These are phyloP conservation scores for Poeciliopsis infans DNA, from an alignment of 2,797 vertebrate genomes.

Conservation along the genomic window DNA sequence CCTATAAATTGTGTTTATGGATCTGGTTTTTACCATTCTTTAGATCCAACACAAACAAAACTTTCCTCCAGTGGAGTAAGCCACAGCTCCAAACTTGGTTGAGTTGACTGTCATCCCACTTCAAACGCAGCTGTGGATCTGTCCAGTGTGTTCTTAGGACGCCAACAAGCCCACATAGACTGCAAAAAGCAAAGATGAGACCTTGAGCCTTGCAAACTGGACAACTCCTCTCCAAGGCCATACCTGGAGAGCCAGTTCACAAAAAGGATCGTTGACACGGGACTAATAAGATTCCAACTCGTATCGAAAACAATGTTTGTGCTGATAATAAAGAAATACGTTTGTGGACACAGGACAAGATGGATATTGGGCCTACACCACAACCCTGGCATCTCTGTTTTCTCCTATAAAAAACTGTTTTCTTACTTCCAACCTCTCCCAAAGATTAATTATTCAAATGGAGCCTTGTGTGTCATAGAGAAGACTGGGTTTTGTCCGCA, in stretches of 20 bases:
- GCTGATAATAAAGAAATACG: not conserved
- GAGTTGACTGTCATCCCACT: not conserved
- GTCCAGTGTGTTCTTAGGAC: not conserved
- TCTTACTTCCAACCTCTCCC: constrained; percentile 53
- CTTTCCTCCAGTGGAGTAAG: not conserved
- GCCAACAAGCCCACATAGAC: not conserved
- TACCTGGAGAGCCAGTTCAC: not conserved
- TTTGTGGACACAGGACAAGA: not conserved
- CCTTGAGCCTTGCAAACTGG: not conserved
- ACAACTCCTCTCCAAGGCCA: not conserved
- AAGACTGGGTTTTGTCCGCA: constrained; percentile 65
- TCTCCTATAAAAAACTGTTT: constrained; percentile 21
- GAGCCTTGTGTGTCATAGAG: constrained; percentile 61
- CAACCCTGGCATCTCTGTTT: not conserved
- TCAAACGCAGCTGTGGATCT: not conserved
- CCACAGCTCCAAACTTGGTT: not conserved
- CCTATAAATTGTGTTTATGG: not conserved
- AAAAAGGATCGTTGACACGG: not conserved
- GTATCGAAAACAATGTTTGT: not conserved
- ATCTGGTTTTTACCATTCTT: not conserved
- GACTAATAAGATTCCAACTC: not conserved
- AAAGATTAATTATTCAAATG: constrained; percentile 77
- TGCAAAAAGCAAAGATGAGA: not conserved
- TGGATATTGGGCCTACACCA: not conserved
- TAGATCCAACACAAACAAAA: not conserved